These are phyloP conservation scores for Pyrrhosoma nymphula DNA, from an alignment of 2,888 invertebrate genomes.

Conservation along the genomic window DNA sequence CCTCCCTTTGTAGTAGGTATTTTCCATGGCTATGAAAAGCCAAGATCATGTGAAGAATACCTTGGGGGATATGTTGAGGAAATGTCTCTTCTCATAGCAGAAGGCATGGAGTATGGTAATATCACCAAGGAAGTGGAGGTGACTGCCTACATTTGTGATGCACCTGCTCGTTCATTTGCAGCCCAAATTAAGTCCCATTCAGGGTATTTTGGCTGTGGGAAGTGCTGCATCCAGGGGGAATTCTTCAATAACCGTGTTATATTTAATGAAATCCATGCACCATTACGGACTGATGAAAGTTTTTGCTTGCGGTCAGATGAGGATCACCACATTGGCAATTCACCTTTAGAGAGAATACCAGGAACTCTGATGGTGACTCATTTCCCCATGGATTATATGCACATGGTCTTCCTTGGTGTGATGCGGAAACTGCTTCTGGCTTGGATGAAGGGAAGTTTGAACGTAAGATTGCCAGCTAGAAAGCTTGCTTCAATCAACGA, in stretches of 20 bases:
- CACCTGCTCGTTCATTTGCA: conserved; percentile 72
- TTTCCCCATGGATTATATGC: conserved; percentile 73
- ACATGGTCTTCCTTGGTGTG: conserved; percentile 56
- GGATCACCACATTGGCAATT: conserved; percentile 72
- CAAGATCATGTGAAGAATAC: conserved; percentile 67
- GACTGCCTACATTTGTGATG: conserved; percentile 73
- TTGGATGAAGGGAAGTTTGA: too few relatives aligned
- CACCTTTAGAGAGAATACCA: conserved; percentile 70
- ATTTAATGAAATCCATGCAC: conserved; percentile 71
- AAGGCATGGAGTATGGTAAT: conserved; percentile 60
- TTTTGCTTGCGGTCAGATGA: conserved; percentile 71
- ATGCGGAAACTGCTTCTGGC: too few relatives aligned
- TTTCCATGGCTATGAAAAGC: conserved; percentile 66
- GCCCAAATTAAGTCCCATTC: conserved; percentile 73
- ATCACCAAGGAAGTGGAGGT: conserved; percentile 62
- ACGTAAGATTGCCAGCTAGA: too few relatives aligned
- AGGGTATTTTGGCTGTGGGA: too few relatives aligned
- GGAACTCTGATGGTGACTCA: conserved; percentile 72
- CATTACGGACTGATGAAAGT: conserved; percentile 72
- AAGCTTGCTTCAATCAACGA: too few relatives aligned
- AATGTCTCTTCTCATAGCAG: conserved; percentile 69
- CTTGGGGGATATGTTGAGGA: conserved; percentile 60
- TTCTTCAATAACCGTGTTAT: conserved; percentile 71
- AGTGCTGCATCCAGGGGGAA: conserved; percentile 72
- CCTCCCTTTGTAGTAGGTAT: conserved; percentile 66